Base-by-base conservation (phyloP, 2,113 vertebrate genomes). In the Anarrhichthys ocellatus region DNA sequence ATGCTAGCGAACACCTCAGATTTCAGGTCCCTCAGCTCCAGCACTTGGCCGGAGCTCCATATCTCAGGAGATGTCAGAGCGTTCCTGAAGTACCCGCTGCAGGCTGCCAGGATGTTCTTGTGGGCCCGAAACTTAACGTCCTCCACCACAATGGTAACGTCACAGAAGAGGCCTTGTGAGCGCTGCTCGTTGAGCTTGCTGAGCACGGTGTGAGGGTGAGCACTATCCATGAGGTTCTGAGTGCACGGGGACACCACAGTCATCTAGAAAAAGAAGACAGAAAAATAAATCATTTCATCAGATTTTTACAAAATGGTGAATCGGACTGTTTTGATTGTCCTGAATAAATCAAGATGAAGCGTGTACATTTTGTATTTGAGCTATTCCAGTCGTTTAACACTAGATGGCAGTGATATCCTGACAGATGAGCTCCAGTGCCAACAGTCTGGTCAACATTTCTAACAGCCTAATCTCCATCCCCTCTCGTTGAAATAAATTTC, bases 61-160 rank as follows among this genome's bases (percentile, higher is more conserved):
- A 96, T 95, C 1, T 97, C 96, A 32, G 95, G 95, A 70, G 96
- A 94, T 74, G 95, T 97, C 81, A 99, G 96, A 79, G 96, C 96
- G 46, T 96, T 98, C 88, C 96, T 97, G 81, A 99, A 99, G 94
- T 98, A 99, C 72, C 97, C 96, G 70, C 98, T 99, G 65, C 97
- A 97, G 73, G 98, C 98, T 71, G 98, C 98, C 92, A 99, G 94
- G 76, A 99, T 96, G 90, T 99, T 99, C 88, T 96, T 97, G 84
- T 99, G 98, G 65, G 98, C 98, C 88, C 96, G 97, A 91, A 99
- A 99, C 91, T 99, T 99, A 69, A 98, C 98, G 73, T 99, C 98
- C 89, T 98, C 98, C 89, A 99, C 98, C 17, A 99, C 97, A 67
- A 99, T 97, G 61, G 98, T 99, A 72, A 99, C 97, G 76, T 99